Evolutionary conservation across 2,797 vertebrate genomes (phyloP).

Genomic region (Tapirus indicus): DNA sequence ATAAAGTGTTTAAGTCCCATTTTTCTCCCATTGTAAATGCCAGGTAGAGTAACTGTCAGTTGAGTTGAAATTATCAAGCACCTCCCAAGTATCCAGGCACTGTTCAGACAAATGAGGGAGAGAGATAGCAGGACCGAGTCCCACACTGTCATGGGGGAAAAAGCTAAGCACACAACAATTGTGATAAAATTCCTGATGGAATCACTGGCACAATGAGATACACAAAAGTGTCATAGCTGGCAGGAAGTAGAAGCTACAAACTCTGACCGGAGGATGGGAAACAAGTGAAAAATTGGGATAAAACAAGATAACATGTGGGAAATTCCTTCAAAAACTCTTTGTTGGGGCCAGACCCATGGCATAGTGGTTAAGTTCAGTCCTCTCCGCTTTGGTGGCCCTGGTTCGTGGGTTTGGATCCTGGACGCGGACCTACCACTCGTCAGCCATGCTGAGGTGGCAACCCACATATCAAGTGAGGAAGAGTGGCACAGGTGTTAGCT

Average conservation of each 20-base stretch:
- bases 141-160: background rate
- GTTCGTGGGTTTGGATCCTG: no score
- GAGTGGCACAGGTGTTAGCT: no score
- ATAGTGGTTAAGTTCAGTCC: no score
- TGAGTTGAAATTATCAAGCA: slow-evolving; percentile 20
- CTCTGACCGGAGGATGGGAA: background rate
- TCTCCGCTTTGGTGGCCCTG: no score
- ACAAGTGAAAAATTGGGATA: background rate
- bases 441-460: no score
- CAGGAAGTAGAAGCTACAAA: background rate
- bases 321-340: slow-evolving; percentile 39
- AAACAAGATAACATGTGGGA: background rate
- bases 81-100: background rate
- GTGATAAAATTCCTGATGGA: background rate
- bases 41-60: background rate
- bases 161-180: background rate
- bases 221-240: background rate
- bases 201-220: background rate
- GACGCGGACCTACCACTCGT: no score
- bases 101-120: background rate
- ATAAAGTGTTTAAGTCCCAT: background rate
- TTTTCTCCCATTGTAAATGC: background rate
- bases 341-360: no score
- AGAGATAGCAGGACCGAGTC: background rate
- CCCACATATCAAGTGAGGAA: no score